Percentiles rank a stretch among this genome's conserved stretches.
Conservation (phyloP, 2,888 invertebrate genomes). For the Papilio demoleus region DNA sequence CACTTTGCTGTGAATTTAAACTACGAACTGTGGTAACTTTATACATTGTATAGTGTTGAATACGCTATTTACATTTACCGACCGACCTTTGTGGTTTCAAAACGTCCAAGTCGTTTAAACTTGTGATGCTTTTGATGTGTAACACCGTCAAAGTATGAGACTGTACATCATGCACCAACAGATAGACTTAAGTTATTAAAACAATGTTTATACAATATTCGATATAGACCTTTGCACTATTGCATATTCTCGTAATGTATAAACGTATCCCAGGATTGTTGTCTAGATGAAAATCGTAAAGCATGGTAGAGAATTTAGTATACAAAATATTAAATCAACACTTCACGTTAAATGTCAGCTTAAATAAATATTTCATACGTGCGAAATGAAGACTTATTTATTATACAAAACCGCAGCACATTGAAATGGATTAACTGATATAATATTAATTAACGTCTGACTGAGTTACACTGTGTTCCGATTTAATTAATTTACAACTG, state of each 20-base stretch:
- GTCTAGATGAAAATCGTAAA: too few relatives aligned
- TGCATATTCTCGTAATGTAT: too few relatives aligned
- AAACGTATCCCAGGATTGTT: not conserved
- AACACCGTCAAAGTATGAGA: too few relatives aligned
- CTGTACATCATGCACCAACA: slow-evolving; percentile 1
- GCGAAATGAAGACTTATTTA: slow-evolving; percentile 12
- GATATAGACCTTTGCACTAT: too few relatives aligned
- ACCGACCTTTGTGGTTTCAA: too few relatives aligned
- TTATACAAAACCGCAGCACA: slow-evolving; percentile 22
- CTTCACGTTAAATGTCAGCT: not conserved
- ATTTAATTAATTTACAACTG: slow-evolving; percentile 26
- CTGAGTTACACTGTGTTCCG: not conserved
- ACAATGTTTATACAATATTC: too few relatives aligned
- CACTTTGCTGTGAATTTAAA: too few relatives aligned
- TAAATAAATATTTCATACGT: slow-evolving; percentile 1
- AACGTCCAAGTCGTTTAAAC: too few relatives aligned
- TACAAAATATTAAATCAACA: not conserved
- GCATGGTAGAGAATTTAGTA: not conserved
- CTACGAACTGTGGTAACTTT: too few relatives aligned
- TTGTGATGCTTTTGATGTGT: too few relatives aligned
- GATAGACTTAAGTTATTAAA: not conserved
- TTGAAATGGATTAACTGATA: slow-evolving; percentile 22
- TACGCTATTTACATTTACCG: too few relatives aligned
- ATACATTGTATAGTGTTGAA: too few relatives aligned
- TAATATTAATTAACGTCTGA: slow-evolving; percentile 29